Evolutionary conservation across 2,888 invertebrate species (phyloP).

Genomic region (Therioaphis trifolii): DNA sequence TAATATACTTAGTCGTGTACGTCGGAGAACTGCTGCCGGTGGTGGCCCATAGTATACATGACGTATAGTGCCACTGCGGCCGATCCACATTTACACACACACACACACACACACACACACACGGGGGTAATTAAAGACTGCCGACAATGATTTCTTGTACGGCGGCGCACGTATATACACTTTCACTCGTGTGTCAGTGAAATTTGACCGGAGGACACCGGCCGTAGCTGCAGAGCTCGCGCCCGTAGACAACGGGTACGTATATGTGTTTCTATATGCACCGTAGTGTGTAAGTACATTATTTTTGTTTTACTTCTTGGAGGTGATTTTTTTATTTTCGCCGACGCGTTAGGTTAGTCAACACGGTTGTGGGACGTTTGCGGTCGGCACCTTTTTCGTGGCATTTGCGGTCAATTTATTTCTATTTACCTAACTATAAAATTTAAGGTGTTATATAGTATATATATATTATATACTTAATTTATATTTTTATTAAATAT

Average conservation of each 20-base stretch:
- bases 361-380: not conserved
- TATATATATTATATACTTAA: too few species aligned
- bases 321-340: too few species aligned
- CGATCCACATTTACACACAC: not conserved
- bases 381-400: too few species aligned
- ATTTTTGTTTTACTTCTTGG: too few species aligned
- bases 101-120: not conserved
- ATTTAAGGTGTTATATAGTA: too few species aligned
- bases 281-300: not conserved
- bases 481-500: too few species aligned
- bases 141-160: conserved; percentile 22
- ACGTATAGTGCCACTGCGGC: too few species aligned
- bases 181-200: conserved; percentile 46
- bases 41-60: too few species aligned
- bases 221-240: not conserved
- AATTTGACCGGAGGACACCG: conserved; percentile 37
- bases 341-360: too few species aligned
- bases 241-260: not conserved
- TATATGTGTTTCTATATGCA: not conserved
- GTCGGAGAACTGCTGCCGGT: not conserved
- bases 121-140: conserved; percentile 20
- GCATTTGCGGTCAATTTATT: too few species aligned
- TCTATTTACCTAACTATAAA: too few species aligned
- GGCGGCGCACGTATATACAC: not conserved
- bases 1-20: not conserved